Percentiles rank a stretch among this genome's conserved stretches.
Evolutionary conservation across 2,888 invertebrate species (phyloP).

Genomic region (Imbricaverruca yamaguchii): DNA sequence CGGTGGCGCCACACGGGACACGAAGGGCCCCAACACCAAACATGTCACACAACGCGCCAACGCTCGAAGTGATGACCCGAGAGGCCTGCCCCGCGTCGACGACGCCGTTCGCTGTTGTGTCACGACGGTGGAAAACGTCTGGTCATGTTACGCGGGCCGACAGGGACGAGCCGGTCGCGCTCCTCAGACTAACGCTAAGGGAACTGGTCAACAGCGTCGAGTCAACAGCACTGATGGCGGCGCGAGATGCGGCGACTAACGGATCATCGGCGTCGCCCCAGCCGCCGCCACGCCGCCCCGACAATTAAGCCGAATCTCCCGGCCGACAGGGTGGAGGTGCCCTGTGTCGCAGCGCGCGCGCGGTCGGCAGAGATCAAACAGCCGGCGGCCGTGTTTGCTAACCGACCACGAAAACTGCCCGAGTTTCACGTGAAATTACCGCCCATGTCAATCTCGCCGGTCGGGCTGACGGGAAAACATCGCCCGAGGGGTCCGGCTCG

Average conservation of each 20-base stretch:
- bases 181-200: neutral
- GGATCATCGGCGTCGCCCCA: neutral
- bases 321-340: neutral
- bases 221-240: neutral
- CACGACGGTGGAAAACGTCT: too few species aligned
- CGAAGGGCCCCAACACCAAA: too few species aligned
- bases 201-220: neutral
- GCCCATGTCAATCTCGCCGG: neutral
- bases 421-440: neutral
- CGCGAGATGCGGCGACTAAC: neutral
- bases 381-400: neutral
- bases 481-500: neutral
- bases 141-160: too few species aligned
- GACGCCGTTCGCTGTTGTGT: too few species aligned
- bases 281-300: neutral
- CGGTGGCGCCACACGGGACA: too few species aligned
- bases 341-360: neutral
- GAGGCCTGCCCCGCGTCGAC: too few species aligned
- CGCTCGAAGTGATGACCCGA: too few species aligned
- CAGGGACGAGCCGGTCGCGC: neutral
- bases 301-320: conserved; percentile 7
- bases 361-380: neutral
- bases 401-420: neutral
- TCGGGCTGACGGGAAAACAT: neutral
- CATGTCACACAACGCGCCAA: too few species aligned